Conservation (phyloP, 1,140 invertebrate genomes). For the Sesamia nonagrioides region DNA sequence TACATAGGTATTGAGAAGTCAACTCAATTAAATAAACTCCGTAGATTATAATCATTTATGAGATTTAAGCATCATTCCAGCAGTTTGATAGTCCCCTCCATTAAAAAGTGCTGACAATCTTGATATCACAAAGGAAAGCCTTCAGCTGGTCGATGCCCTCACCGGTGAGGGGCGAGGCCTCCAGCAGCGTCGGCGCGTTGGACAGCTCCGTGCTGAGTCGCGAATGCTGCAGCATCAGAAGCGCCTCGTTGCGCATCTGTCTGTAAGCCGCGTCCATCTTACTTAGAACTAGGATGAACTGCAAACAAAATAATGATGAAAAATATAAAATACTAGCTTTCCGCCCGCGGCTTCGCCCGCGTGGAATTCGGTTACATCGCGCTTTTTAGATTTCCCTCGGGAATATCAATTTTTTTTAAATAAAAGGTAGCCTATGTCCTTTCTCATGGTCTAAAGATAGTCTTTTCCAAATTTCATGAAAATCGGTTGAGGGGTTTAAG, state of each 20-base stretch:
- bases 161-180: slow-evolving; percentile 91
- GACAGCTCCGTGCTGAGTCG: slow-evolving; percentile 89
- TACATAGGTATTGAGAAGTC: too few relatives aligned
- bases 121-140: slow-evolving; percentile 88
- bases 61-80: not conserved
- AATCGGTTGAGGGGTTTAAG: too few relatives aligned
- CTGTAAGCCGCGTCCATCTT: slow-evolving; percentile 95
- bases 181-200: slow-evolving; percentile 91
- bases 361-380: too few relatives aligned
- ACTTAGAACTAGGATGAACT: slow-evolving; percentile 92
- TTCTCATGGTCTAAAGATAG: too few relatives aligned
- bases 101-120: slow-evolving; percentile 51
- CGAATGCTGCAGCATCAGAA: slow-evolving; percentile 92
- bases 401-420: too few relatives aligned
- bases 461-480: too few relatives aligned
- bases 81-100: not conserved
- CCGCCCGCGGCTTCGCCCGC: too few relatives aligned
- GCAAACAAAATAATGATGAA: slow-evolving; percentile 58
- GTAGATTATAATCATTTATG: too few relatives aligned
- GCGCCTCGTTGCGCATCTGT: slow-evolving; percentile 94
- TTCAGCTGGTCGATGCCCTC: slow-evolving; percentile 90
- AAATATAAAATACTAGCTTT: not conserved
- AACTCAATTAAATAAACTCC: too few relatives aligned
- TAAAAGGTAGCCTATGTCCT: too few relatives aligned
- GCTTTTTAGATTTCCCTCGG: too few relatives aligned